Percentiles rank a stretch among this genome's conserved stretches.
Conservation (phyloP, 2,888 invertebrate genomes). For the Drosophila phalerata region DNA sequence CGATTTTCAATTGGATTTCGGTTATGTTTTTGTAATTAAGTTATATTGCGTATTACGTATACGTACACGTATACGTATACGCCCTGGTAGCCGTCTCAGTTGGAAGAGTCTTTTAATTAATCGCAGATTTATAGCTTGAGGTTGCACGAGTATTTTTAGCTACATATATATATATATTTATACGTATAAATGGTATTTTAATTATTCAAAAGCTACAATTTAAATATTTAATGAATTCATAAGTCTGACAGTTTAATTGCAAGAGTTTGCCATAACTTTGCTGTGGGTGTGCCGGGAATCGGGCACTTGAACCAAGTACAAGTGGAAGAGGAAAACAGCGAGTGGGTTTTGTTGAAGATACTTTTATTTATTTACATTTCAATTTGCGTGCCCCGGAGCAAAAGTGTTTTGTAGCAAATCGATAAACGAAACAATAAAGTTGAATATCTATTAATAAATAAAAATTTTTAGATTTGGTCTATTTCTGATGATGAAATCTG, state of each 20-base stretch:
- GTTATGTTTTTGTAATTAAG: constrained; percentile 81
- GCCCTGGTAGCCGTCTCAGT: constrained; percentile 29
- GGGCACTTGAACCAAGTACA: constrained; percentile 2
- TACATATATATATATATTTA: constrained; percentile 27
- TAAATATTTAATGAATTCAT: constrained; percentile 82
- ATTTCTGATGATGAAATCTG: too few species aligned
- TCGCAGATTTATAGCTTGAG: constrained; percentile 78
- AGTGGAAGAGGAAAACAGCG: constrained; percentile 3
- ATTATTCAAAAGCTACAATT: constrained; percentile 81
- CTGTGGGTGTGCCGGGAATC: constrained; percentile 21
- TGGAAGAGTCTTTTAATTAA: constrained; percentile 68
- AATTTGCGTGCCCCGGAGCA: constrained; percentile 28
- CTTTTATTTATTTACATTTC: constrained; percentile 62
- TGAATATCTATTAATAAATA: not conserved
- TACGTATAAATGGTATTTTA: constrained; percentile 75
- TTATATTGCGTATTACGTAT: constrained; percentile 65
- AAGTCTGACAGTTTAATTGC: constrained; percentile 81
- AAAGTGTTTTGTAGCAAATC: constrained; percentile 5
- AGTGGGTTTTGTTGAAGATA: constrained; percentile 34
- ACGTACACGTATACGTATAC: constrained; percentile 74
- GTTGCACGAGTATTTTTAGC: constrained; percentile 30
- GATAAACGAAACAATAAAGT: constrained; percentile 9
- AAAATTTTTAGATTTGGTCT: not conserved
- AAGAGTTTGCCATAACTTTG: constrained; percentile 74
- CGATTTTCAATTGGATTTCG: constrained; percentile 65